A percentile compares a stretch with the other conserved stretches of the same genome.
Evolutionary conservation across 2,888 invertebrate genomes (phyloP).

Genomic region (Plagiodera versicolora): DNA sequence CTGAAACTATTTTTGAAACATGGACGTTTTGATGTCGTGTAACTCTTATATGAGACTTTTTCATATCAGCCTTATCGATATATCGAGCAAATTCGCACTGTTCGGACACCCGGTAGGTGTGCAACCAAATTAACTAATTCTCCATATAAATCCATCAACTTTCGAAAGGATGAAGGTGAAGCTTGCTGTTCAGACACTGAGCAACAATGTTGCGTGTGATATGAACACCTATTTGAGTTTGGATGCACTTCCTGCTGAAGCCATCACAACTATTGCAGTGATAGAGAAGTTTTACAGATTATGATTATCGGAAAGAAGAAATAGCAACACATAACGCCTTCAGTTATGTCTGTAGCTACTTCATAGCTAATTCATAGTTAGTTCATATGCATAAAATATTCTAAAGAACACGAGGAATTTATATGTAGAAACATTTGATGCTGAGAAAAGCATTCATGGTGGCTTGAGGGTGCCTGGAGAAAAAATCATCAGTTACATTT

Average conservation of each 20-base stretch:
- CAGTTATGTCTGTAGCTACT: too few relatives aligned
- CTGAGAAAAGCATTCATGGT: constrained; percentile 11
- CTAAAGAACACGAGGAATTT: constrained; percentile 4
- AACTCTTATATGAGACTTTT: too few relatives aligned
- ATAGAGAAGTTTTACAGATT: constrained; percentile 20
- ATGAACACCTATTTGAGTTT: constrained; percentile 30
- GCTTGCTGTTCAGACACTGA: constrained; percentile 28
- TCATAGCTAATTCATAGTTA: constrained; percentile 5
- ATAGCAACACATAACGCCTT: constrained; percentile 19
- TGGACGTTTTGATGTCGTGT: too few relatives aligned
- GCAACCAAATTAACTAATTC: constrained; percentile 14
- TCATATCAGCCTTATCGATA: too few relatives aligned
- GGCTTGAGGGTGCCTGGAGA: constrained; percentile 6
- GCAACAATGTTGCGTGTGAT: constrained; percentile 31
- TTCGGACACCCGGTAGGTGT: too few relatives aligned
- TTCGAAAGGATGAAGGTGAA: constrained; percentile 16
- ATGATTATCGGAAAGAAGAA: background rate
- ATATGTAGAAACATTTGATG: constrained; percentile 7
- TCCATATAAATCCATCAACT: constrained; percentile 10
- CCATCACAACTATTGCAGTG: constrained; percentile 24
- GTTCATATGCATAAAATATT: constrained; percentile 3
- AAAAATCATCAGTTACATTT: constrained; percentile 10
- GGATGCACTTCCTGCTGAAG: constrained; percentile 25
- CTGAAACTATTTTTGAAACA: too few relatives aligned
- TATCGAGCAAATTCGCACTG: too few relatives aligned